Evolutionary conservation across 92 coral and sea anemone genomes (phyloP).

Genomic region (Epizoanthus illoricatus): DNA sequence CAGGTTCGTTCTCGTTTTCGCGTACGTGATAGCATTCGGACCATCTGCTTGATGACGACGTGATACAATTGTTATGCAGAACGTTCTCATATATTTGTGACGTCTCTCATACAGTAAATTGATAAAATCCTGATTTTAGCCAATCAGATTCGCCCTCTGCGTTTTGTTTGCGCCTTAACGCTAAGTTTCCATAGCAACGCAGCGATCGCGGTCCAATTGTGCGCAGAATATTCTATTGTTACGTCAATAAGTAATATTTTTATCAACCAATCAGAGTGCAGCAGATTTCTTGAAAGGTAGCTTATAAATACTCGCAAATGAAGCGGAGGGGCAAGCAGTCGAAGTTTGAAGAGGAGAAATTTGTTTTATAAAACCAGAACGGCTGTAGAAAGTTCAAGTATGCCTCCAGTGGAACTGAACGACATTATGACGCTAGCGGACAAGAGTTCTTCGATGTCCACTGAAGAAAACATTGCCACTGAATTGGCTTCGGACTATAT

Average conservation of each 20-base stretch:
- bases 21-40: slow-evolving; percentile 2
- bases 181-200: background rate
- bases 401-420: slow-evolving; percentile 45
- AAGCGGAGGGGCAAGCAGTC: background rate
- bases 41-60: too few relatives aligned
- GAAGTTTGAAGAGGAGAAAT: background rate
- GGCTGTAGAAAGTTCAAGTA: slow-evolving; percentile 6
- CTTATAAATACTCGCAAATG: background rate
- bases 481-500: slow-evolving; percentile 82
- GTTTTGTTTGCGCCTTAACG: background rate
- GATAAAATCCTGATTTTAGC: background rate
- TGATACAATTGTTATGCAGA: background rate
- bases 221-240: background rate
- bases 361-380: background rate
- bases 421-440: slow-evolving; percentile 34
- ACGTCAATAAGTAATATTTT: background rate
- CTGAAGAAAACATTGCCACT: slow-evolving; percentile 55
- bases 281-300: background rate
- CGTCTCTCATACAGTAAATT: background rate
- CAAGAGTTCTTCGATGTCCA: slow-evolving; percentile 39
- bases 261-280: slow-evolving; percentile 38
- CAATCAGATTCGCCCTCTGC: background rate
- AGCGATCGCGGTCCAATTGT: background rate
- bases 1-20: background rate
- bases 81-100: background rate